Base-by-base conservation (phyloP, 2,113 vertebrate genomes). In the Dicentrarchus labrax region DNA sequence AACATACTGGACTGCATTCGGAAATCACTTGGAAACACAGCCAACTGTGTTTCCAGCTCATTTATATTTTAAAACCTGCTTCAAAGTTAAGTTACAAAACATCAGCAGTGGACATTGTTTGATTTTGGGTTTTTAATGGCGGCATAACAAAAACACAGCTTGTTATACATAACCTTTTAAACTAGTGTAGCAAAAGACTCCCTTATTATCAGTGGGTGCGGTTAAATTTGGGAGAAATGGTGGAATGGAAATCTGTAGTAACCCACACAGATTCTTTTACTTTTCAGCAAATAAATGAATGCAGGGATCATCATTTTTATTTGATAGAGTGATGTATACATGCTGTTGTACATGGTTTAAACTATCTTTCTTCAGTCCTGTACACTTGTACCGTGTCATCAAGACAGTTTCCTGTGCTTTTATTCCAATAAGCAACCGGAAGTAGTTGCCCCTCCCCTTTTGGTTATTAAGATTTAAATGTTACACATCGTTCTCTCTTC, bases 401-500 rank as follows among this genome's bases (percentile, higher is more conserved):
- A 66, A 36, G 11, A 15, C 12, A 2, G 43, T 38, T 48, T 38
- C 38, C 6, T 22, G 47, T 71, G 15, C 50, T 60, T 36, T 24
- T 43, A 54, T 80, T 38, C 11, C 50, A 24, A 5, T 57, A 53
- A 19, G 10, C 39, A 15, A 54, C 47, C 41, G 21, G 3, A 54
- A 38, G 48, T 16, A n/a, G 24, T 24, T 39, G 38, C 43, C 43
- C 13, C 21, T 3, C 2, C 13, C n/a, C 4, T 10, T 1, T 5
- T 15, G 1, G 60, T 64, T 24, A 39, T 7, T 65, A 51, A 71
- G 4, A 36, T 22, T 73, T 36, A 56, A 69, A 56, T 47, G 6
- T 87, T 85, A 38, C 38, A 47, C 72, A 72, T 79, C 73, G 39
- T 48, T 77, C 39, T 65, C 51, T 43, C n/a, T 39, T 78, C 43